Base-by-base conservation (phyloP, 2,888 invertebrate species). In the Habrosyne pyritoides region DNA sequence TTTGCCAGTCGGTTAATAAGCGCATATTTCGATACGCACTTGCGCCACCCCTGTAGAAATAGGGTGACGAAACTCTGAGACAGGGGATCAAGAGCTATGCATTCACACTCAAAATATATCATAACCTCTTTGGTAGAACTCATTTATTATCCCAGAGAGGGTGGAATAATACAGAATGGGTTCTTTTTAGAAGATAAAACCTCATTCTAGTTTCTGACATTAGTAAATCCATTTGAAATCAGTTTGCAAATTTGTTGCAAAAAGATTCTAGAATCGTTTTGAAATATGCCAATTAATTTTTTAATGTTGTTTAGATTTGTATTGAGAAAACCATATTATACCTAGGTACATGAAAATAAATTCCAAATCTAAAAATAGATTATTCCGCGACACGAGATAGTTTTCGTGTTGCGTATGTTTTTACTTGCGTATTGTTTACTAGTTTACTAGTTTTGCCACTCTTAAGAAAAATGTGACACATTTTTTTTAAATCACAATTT, bases 51-150 rank as follows among this genome's bases (percentile, higher is more conserved):
- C 28, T 14, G 2, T 12, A 8, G 28, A 21, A 28, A 50, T 28
- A 50, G 49, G 49, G 28, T 28, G 49, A 28, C 61, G 61, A 63
- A 61, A 57, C 61, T 61, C 50, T 60, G 68, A 76, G 73, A 67
- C 70, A 72, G 67, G 71, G 79, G 79, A 79, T 79, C 77, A 74
- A 74, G 71, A 71, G 72, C 65, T 68, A 68, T 73, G 72, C 78
- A 76, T 77, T 77, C 73, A 77, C 75, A 77, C 79, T 79, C 69
- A 73, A 73, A 77, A 77, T 63, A 65, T 66, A 73, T 67, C 61
- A 67, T 69, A 73, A 74, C 77, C 75, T 75, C 76, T 77, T 75
- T 72, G 62, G 68, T 71, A 69, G 64, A 65, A 69, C 67, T 66
- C 66, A 71, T 77, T 73, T 71, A 70, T 68, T 67, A 63, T 52